Evolutionary conservation across 2,888 invertebrate species (phyloP).

Genomic region (Prenolepis imparis): DNA sequence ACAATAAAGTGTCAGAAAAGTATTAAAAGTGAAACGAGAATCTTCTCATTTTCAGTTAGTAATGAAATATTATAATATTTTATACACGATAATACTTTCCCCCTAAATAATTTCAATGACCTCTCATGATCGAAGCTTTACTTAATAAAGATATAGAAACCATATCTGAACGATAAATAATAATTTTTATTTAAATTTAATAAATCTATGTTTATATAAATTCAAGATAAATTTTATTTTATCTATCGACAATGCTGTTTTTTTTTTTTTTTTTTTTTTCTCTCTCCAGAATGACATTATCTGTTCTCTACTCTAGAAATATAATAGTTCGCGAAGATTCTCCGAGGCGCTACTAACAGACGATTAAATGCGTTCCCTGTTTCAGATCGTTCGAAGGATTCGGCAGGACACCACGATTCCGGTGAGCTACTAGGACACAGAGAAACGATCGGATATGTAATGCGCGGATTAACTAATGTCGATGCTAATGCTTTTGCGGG

Average conservation of each 20-base stretch:
- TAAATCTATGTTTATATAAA: not conserved
- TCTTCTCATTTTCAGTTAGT: constrained; percentile 57
- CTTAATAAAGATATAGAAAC: not conserved
- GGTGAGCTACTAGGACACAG: not conserved
- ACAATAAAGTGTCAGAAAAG: constrained; percentile 80
- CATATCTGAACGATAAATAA: not conserved
- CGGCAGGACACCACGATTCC: not conserved
- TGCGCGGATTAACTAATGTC: constrained; percentile 17
- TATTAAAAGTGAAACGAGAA: constrained; percentile 51
- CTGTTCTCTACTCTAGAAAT: not conserved
- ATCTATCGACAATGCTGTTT: not conserved
- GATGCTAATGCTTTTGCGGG: constrained; percentile 66
- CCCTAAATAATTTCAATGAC: not conserved
- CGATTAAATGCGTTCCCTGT: constrained; percentile 34
- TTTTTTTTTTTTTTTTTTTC: constrained; percentile 9
- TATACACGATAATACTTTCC: not conserved
- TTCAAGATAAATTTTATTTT: not conserved
- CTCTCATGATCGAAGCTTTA: not conserved
- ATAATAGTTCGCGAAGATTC: not conserved
- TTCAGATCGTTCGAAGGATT: constrained; percentile 29
- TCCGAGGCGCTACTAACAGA: constrained; percentile 12
- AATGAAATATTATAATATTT: constrained; percentile 13
- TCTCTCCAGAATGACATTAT: not conserved
- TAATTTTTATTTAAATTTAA: not conserved
- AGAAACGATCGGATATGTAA: constrained; percentile 20